A percentile compares a stretch with the other conserved stretches of the same genome.
These are phyloP conservation scores for Hippocampus comes DNA, from an alignment of 2,113 vertebrate species.

Conservation along the genomic window DNA sequence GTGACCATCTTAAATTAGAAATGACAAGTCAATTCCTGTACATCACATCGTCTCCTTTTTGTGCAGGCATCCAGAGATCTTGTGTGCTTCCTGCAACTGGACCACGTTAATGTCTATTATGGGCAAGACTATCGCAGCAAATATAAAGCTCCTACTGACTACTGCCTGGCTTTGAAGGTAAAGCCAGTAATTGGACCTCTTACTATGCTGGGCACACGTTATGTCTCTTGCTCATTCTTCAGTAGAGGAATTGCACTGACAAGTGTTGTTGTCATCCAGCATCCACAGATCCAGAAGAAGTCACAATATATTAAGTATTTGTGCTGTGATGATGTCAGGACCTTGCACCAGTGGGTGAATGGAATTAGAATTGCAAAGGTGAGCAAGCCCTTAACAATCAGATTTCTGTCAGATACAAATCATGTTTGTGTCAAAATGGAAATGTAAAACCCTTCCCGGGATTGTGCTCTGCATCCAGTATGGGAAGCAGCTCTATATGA, in stretches of 20 bases:
- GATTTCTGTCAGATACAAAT: not conserved
- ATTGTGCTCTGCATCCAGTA: conserved; percentile 71
- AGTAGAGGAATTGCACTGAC: not conserved
- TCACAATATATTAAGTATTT: conserved; percentile 98
- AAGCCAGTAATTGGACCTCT: not conserved
- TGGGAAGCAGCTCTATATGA: conserved; percentile 88
- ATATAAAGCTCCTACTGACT: conserved; percentile 96
- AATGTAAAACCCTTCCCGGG: not conserved
- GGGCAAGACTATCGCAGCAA: conserved; percentile 97
- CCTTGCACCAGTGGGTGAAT: conserved; percentile 96
- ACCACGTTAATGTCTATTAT: conserved; percentile 96
- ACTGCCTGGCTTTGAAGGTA: conserved; percentile 93
- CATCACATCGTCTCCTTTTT: conserved; percentile 7
- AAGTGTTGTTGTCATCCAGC: conserved; percentile 64
- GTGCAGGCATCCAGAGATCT: conserved; percentile 89
- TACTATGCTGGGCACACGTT: not conserved
- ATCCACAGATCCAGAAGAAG: conserved; percentile 98
- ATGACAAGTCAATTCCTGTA: not conserved
- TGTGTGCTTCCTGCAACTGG: conserved; percentile 94
- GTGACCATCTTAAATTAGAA: too few species aligned
- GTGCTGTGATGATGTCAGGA: conserved; percentile 93
- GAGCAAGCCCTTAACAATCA: conserved; percentile 10
- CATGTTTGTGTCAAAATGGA: not conserved
- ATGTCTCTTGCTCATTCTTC: not conserved
- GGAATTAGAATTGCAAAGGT: conserved; percentile 97